These are phyloP conservation scores for Aurelia sp. DNA, from an alignment of 30 jellyfish, hydroid and myxozoan genomes.

Conservation along the genomic window DNA sequence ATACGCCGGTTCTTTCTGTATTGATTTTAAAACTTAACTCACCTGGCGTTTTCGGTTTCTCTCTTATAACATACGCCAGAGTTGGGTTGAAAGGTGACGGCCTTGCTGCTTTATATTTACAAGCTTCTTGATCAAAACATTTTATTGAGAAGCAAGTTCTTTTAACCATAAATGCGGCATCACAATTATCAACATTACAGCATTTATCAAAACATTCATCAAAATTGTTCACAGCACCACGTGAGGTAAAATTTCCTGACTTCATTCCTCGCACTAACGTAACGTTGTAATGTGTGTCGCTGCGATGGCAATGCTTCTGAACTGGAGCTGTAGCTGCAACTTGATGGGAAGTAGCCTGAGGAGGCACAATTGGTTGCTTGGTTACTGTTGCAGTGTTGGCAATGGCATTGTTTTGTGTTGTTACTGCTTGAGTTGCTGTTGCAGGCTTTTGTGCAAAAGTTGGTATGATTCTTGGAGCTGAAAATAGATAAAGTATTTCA, in stretches of 20 bases:
- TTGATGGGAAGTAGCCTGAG: no score
- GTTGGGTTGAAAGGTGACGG: slow-evolving; percentile 94
- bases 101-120: slow-evolving; percentile 82
- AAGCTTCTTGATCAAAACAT: slow-evolving; percentile 69
- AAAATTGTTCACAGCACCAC: slow-evolving; percentile 76
- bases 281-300: slow-evolving; percentile 62
- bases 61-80: slow-evolving; percentile 79
- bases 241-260: slow-evolving; percentile 95
- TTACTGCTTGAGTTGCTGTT: neutral
- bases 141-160: slow-evolving; percentile 85
- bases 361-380: no score
- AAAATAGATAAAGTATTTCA: neutral
- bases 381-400: no score
- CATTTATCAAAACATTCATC: slow-evolving; percentile 75
- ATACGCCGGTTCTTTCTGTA: no score
- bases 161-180: slow-evolving; percentile 98
- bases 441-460: slow-evolving; percentile 6
- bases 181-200: slow-evolving; percentile 79
- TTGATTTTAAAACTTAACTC: neutral
- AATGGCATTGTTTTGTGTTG: no score
- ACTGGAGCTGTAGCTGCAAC: neutral
- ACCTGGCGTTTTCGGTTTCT: slow-evolving; percentile 53
- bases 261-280: slow-evolving; percentile 91
- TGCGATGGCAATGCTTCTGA: slow-evolving; percentile 47
- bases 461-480: slow-evolving; percentile 31